These are phyloP conservation scores for Protonemura montana DNA, from an alignment of 2,888 invertebrate species.

Conservation along the genomic window DNA sequence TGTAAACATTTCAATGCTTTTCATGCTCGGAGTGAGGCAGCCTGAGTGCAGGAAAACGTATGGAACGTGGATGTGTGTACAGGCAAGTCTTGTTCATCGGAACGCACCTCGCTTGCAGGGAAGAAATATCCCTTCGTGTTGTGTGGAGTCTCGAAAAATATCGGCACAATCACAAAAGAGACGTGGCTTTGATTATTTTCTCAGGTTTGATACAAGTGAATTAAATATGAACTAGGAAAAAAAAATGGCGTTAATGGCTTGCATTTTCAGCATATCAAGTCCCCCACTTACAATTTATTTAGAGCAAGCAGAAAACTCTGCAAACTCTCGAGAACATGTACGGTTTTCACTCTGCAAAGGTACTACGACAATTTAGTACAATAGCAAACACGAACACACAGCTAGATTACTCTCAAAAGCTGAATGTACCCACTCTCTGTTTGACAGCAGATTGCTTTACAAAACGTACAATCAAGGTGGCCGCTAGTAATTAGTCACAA, in stretches of 20 bases:
- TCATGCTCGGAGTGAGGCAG: neutral
- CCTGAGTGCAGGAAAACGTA: neutral
- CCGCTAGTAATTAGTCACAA: neutral
- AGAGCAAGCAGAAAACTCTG: too few species aligned
- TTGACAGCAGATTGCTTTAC: too few species aligned
- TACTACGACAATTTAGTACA: too few species aligned
- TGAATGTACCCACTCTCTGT: too few species aligned
- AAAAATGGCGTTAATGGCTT: too few species aligned
- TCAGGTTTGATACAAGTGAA: neutral
- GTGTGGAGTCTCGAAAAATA: neutral
- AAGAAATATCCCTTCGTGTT: neutral
- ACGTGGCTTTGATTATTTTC: neutral
- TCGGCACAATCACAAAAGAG: neutral
- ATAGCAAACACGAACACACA: too few species aligned
- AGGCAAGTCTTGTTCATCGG: neutral
- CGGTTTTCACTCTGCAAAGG: too few species aligned
- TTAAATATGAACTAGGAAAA: neutral
- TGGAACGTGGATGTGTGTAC: neutral
- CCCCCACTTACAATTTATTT: too few species aligned
- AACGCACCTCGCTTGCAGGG: neutral
- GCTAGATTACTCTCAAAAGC: too few species aligned
- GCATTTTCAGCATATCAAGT: too few species aligned
- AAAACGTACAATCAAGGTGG: too few species aligned
- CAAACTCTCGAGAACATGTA: too few species aligned
- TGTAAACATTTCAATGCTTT: conserved; percentile 32